Percentiles rank a stretch among this genome's conserved stretches.
These are phyloP conservation scores for Lordiphosa stackelbergi DNA, from an alignment of 1,140 invertebrate genomes.

Conservation along the genomic window DNA sequence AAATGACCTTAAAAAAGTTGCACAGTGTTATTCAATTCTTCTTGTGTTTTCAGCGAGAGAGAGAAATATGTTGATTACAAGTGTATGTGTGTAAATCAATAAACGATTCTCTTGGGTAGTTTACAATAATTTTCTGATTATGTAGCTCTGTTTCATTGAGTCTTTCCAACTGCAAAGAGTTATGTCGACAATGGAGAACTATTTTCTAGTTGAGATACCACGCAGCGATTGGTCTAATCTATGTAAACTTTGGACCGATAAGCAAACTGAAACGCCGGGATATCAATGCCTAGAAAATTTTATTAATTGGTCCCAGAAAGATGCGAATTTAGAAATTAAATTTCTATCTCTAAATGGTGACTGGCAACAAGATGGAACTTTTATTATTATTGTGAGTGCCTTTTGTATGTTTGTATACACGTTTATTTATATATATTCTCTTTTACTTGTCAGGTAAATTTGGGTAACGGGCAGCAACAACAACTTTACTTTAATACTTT, in stretches of 20 bases:
- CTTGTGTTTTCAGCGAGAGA: too few species aligned
- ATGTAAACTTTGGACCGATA: conserved; percentile 37
- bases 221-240: conserved; percentile 42
- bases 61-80: too few species aligned
- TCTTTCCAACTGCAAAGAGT: background rate
- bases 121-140: background rate
- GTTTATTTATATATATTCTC: background rate
- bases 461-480: background rate
- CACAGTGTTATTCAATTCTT: too few species aligned
- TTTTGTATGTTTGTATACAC: background rate
- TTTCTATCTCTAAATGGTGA: conserved; percentile 56
- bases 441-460: conserved; percentile 10
- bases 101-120: background rate
- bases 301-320: conserved; percentile 44
- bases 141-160: background rate
- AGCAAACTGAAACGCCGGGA: conserved; percentile 21
- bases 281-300: conserved; percentile 45
- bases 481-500: conserved; percentile 45
- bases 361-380: conserved; percentile 49
- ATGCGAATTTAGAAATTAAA: conserved; percentile 32
- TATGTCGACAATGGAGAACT: conserved; percentile 20
- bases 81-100: too few species aligned
- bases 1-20: too few species aligned
- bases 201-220: conserved; percentile 53
- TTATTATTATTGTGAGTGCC: conserved; percentile 23